Base-by-base conservation (phyloP, 2,113 vertebrate species). In the Neogobius melanostomus region DNA sequence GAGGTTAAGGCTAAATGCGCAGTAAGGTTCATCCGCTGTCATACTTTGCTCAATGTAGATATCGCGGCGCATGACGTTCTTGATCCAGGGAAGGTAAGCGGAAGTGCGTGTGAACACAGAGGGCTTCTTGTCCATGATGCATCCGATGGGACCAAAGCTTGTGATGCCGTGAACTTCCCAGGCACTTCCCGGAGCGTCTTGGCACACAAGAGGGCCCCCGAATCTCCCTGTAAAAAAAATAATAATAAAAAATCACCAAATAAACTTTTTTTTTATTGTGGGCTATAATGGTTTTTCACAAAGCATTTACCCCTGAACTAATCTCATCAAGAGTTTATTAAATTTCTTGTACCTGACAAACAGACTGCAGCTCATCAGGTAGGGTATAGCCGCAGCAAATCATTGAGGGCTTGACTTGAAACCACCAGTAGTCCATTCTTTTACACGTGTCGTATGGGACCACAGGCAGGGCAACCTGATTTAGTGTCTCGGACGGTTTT, bases 351-450 rank as follows among this genome's bases (percentile, higher is more conserved):
- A 91, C 91, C 91, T 93, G 91, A 69, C 91, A 93, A 65, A 92
- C 91, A 53, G 91, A 90, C 82, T 93, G 87, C 74, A 93, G 90
- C 77, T 93, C 90, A 62, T 94, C 93, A 14, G 92, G 93, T 21
- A 85, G 80, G 2, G 79, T 91, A 69, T 92, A 93, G 59, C 92
- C 92, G 36, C 90, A 91, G 73, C 93, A 94, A 84, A 94, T 92
- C 92, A 94, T 93, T n/a, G 91, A 91, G 8, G 82, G 60, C 81
- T 93, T 94, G 63, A 94, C 89, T 80, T 94, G 92, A 80, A 94
- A 93, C 93, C 93, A 94, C 92, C 93, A 94, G 77, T 92, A 92
- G 71, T 93, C 91, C 83, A 90, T 90, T 71, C 84, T 83, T 66
- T 91, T 93, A 78, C 92, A 94, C 17, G 88, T 92, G 36, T 91